Base-by-base conservation (phyloP, 2,888 invertebrate genomes). In the Agriopis marginaria region DNA sequence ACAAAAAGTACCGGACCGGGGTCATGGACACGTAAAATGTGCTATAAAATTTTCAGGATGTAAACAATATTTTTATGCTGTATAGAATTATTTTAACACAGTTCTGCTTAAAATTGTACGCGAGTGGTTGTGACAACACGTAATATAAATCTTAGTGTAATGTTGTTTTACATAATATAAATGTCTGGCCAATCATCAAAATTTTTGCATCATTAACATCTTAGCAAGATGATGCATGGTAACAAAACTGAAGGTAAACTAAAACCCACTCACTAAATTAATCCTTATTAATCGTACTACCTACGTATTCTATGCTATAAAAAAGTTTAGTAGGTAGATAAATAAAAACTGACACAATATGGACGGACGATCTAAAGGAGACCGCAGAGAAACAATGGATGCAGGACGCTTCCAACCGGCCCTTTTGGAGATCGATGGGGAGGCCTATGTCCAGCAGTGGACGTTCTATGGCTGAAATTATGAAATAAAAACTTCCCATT, bases 171-270 rank as follows among this genome's bases (percentile, higher is more conserved):
- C 11, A 14, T 3, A 55, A 14, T 3, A 55, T 17, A 42, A 9
- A 10, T 0, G 9, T 56, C 14, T 10, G 1, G 7, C 10, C 9
- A 42, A 42, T 55, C 8, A 17, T 9, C 14, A 7, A 56, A 56
- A 42, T 56, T 42, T 17, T 54, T 17, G 42, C 44, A 17, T 17
- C 55, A 14, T 9, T 32, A 56, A 42, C 9, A 44, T 56, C 7
- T 7, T 44, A 55, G 1, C 55, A 56, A 44, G 42, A 42, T 42
- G 17, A 56, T 56, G 55, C 55, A 54, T 11, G 32, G n/a, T n/a
- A 39, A 54, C 8, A 42, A 56, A 56, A 9, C 40, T 42, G 55
- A 56, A 56, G 55, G 55, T 56, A 56, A 54, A 40, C 1, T 32
- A 3, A 11, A 51, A 32, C 11, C 1, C 0, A 5, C 32, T 32